A percentile compares a stretch with the other conserved stretches of the same genome.
Evolutionary conservation across 2,113 vertebrate genomes (phyloP).

Genomic region (Eubucco bourcierii): DNA sequence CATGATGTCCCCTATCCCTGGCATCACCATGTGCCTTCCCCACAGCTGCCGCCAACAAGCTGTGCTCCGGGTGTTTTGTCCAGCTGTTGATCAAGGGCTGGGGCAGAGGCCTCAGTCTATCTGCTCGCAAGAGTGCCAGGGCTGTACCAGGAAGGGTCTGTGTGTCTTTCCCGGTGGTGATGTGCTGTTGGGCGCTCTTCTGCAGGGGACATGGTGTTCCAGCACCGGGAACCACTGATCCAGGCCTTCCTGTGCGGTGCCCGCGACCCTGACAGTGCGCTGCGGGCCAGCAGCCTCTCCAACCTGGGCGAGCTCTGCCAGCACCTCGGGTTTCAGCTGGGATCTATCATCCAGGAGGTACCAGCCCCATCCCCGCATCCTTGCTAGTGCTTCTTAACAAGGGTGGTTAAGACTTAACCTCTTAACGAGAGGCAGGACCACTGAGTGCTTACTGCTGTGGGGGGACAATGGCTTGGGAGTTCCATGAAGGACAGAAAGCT

Average conservation of each 20-base stretch:
- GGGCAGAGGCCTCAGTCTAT: too few relatives aligned
- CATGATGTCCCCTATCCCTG: rapidly evolving
- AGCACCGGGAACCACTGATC: constrained; percentile 82
- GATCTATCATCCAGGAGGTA: constrained; percentile 90
- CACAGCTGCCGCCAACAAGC: not conserved
- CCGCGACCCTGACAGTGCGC: constrained; percentile 75
- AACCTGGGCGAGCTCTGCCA: constrained; percentile 94
- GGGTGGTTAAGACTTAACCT: too few relatives aligned
- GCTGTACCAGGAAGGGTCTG: not conserved
- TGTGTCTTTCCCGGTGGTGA: not conserved
- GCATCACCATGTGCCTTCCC: rapidly evolving
- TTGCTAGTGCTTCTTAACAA: rapidly evolving
- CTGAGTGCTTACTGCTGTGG: not conserved
- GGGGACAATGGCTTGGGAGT: not conserved
- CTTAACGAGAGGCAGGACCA: too few relatives aligned
- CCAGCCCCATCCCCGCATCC: not conserved
- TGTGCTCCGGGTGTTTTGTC: not conserved
- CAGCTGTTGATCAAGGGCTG: not conserved
- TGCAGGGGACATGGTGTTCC: constrained; percentile 87
- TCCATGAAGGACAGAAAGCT: not conserved
- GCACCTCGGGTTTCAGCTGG: constrained; percentile 85
- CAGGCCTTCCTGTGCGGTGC: constrained; percentile 84
- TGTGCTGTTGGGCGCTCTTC: not conserved
- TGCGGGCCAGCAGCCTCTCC: constrained; percentile 91
- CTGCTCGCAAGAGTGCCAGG: not conserved